A percentile compares a stretch with the other conserved stretches of the same genome.
Evolutionary conservation across 2,888 invertebrate species (phyloP).

Genomic region (Cataglyphis cursor): DNA sequence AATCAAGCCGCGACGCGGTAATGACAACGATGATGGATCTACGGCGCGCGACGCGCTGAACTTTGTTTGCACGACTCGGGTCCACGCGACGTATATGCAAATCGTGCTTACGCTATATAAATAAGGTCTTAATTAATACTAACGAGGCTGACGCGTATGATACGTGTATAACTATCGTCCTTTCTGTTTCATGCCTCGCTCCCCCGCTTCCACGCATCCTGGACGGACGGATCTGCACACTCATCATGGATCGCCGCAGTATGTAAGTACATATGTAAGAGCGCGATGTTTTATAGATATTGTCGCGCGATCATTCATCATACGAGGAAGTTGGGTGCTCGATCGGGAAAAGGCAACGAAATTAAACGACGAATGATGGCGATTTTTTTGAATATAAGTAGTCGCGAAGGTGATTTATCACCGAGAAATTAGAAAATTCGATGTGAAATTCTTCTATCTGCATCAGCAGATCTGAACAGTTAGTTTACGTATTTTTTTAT

Average conservation of each 20-base stretch:
- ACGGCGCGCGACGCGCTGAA: slow-evolving; percentile 42
- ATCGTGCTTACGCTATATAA: slow-evolving; percentile 58
- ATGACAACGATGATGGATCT: slow-evolving; percentile 71
- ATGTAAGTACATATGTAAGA: slow-evolving; percentile 76
- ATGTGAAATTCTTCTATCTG: not conserved
- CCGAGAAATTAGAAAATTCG: not conserved
- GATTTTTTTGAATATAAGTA: slow-evolving; percentile 4
- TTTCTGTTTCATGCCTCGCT: slow-evolving; percentile 80
- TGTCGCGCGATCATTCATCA: slow-evolving; percentile 41
- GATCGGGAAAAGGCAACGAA: not conserved
- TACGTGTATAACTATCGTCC: slow-evolving; percentile 38
- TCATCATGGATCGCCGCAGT: slow-evolving; percentile 70
- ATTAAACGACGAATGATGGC: slow-evolving; percentile 17
- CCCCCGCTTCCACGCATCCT: slow-evolving; percentile 48
- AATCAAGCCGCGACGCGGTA: slow-evolving; percentile 61
- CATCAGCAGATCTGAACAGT: not conserved
- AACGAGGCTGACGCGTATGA: slow-evolving; percentile 46
- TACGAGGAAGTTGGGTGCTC: slow-evolving; percentile 14
- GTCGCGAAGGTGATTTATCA: slow-evolving; percentile 7
- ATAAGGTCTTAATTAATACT: slow-evolving; percentile 56
- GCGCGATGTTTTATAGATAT: slow-evolving; percentile 44
- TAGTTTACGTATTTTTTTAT: not conserved
- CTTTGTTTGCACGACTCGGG: slow-evolving; percentile 35
- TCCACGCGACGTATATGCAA: slow-evolving; percentile 50
- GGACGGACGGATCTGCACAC: slow-evolving; percentile 20